These are phyloP conservation scores for Bujurquina vittata DNA, from an alignment of 2,113 vertebrate species.

Conservation along the genomic window DNA sequence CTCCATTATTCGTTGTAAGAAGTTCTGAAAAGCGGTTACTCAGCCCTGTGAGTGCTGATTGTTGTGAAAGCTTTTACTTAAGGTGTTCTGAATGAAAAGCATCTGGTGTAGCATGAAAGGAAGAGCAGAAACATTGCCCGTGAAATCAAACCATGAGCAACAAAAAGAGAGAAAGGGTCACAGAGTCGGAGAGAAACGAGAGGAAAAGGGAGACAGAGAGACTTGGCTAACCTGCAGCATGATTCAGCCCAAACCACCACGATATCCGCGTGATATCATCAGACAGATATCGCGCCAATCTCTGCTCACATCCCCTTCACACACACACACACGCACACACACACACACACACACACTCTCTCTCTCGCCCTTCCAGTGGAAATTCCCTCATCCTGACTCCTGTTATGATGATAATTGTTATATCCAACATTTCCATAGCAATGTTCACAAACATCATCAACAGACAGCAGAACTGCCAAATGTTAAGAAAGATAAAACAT, in stretches of 20 bases:
- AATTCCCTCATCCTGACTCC: constrained; percentile 66
- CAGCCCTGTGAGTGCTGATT: neutral
- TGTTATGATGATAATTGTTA: constrained; percentile 59
- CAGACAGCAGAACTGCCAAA: constrained; percentile 44
- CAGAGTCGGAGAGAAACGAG: neutral
- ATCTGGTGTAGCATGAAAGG: neutral
- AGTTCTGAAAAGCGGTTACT: neutral
- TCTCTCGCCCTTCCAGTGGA: constrained; percentile 58
- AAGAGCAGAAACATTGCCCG: neutral
- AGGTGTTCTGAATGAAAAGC: neutral
- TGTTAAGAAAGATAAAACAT: constrained; percentile 47
- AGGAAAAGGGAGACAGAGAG: neutral
- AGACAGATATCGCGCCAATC: constrained; percentile 27
- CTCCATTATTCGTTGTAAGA: neutral
- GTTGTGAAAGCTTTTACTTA: neutral
- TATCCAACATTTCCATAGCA: constrained; percentile 65
- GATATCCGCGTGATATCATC: constrained; percentile 29
- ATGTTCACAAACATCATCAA: constrained; percentile 54
- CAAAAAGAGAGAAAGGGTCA: neutral
- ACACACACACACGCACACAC: neutral
- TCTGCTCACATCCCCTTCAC: neutral
- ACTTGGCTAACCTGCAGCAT: constrained; percentile 36
- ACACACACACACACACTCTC: neutral
- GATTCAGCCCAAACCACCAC: constrained; percentile 39
- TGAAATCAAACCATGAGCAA: constrained; percentile 1